A percentile compares a stretch with the other conserved stretches of the same genome.
Evolutionary conservation across 1,140 invertebrate genomes (phyloP).

Genomic region (Lineus longissimus): DNA sequence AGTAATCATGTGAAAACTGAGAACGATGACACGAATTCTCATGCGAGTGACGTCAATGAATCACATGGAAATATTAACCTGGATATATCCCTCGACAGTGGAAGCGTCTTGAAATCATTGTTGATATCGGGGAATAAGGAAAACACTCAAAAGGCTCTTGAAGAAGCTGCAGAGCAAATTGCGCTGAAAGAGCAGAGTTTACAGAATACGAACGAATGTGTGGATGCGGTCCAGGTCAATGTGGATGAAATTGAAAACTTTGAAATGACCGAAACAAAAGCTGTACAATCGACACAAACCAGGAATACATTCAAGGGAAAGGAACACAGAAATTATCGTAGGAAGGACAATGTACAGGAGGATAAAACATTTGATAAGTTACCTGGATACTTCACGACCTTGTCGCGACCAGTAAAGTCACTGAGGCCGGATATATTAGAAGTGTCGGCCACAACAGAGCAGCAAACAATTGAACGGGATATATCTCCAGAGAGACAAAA

Average conservation of each 20-base stretch:
- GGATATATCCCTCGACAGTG: neutral
- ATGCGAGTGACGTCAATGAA: neutral
- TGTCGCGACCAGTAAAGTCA: conserved; percentile 33
- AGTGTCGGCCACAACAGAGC: conserved; percentile 16
- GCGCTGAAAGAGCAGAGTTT: too few relatives aligned
- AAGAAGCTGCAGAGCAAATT: too few relatives aligned
- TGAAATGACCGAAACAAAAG: neutral
- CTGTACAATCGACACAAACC: neutral
- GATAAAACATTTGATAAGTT: conserved; percentile 34
- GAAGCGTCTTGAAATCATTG: neutral
- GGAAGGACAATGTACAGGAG: neutral
- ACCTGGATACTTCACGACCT: conserved; percentile 39
- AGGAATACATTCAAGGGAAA: conserved; percentile 40
- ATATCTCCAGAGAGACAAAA: conserved; percentile 24
- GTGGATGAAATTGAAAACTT: neutral
- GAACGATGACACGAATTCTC: neutral
- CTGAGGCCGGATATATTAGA: conserved; percentile 13
- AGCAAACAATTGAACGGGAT: conserved; percentile 24
- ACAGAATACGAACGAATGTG: neutral
- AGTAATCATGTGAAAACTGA: neutral
- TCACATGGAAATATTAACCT: neutral
- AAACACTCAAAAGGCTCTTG: too few relatives aligned
- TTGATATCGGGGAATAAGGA: too few relatives aligned
- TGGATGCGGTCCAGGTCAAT: neutral
- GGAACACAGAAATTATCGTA: conserved; percentile 1